A percentile compares a stretch with the other conserved stretches of the same genome.
Conservation (phyloP, 2,888 invertebrate genomes). For the Keiferia lycopersicella region DNA sequence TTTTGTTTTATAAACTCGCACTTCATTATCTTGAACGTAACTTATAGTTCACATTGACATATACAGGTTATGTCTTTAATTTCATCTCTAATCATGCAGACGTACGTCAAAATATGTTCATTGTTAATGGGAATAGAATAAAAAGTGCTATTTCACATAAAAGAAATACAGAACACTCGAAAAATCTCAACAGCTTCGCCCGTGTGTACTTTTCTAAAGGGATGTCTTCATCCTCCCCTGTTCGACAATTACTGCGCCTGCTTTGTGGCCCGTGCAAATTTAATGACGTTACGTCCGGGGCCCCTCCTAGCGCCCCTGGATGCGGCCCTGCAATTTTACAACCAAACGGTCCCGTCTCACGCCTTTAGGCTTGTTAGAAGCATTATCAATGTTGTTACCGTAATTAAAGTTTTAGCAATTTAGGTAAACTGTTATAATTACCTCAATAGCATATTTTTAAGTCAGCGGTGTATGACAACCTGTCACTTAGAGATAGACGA, state of each 20-base stretch:
- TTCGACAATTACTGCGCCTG: conserved; percentile 49
- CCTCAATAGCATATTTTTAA: neutral
- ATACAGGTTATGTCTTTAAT: too few relatives aligned
- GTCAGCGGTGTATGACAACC: too few relatives aligned
- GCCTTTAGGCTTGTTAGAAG: neutral
- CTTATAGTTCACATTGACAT: too few relatives aligned
- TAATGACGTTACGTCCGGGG: conserved; percentile 45
- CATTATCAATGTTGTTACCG: conserved; percentile 1
- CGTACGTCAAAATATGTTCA: too few relatives aligned
- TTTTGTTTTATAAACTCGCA: too few relatives aligned
- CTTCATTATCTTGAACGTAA: too few relatives aligned
- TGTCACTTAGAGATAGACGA: too few relatives aligned
- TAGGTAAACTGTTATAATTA: neutral
- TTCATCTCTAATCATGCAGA: too few relatives aligned
- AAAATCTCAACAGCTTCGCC: neutral
- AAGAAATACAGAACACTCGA: neutral
- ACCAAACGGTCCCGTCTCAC: neutral
- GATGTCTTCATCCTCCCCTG: conserved; percentile 63
- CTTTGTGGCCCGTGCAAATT: conserved; percentile 60
- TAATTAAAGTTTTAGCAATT: neutral
- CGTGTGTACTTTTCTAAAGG: conserved; percentile 34
- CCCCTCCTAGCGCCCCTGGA: neutral
- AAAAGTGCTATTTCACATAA: too few relatives aligned
- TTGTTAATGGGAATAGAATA: too few relatives aligned
- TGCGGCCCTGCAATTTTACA: conserved; percentile 8